phyloP scores from a whole-genome alignment of 2,888 invertebrate species.

The Dasysyrphus tricinctus region DNA sequence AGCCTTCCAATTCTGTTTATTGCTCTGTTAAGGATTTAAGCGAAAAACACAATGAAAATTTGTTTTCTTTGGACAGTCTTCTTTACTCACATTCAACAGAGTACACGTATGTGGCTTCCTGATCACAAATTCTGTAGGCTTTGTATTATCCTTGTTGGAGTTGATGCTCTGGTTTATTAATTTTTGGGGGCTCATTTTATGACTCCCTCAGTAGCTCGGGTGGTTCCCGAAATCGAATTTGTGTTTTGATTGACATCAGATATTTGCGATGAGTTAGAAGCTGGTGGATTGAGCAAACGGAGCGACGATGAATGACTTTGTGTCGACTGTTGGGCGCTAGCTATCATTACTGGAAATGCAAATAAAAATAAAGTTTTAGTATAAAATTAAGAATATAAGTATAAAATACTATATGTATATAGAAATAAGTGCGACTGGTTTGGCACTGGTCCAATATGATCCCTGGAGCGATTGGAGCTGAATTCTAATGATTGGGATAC shows the following conservation, averaged over 20 bases:
- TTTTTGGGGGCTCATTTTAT: too few relatives aligned
- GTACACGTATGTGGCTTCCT: too few relatives aligned
- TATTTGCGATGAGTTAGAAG: too few relatives aligned
- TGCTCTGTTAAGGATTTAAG: conserved; percentile 83
- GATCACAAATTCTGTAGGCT: too few relatives aligned
- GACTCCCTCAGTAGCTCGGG: too few relatives aligned
- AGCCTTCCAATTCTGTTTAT: conserved; percentile 89
- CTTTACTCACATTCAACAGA: too few relatives aligned
- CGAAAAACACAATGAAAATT: background rate
- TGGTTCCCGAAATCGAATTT: too few relatives aligned
- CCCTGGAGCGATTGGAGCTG: conserved; percentile 78
- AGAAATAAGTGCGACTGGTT: conserved; percentile 81
- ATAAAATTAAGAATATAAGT: too few relatives aligned
- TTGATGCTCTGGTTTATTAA: too few relatives aligned
- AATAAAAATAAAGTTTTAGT: background rate
- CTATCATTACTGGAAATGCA: conserved; percentile 82
- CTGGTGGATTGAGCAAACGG: conserved; percentile 79
- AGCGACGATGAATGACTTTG: conserved; percentile 81
- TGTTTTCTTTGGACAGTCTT: background rate
- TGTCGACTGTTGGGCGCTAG: conserved; percentile 80
- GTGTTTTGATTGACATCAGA: too few relatives aligned
- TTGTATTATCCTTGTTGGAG: too few relatives aligned
- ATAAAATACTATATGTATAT: background rate
- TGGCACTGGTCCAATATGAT: conserved; percentile 78
- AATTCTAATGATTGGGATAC: too few relatives aligned